Conservation (phyloP, 2,113 vertebrate species). For the Oryzias celebensis region DNA sequence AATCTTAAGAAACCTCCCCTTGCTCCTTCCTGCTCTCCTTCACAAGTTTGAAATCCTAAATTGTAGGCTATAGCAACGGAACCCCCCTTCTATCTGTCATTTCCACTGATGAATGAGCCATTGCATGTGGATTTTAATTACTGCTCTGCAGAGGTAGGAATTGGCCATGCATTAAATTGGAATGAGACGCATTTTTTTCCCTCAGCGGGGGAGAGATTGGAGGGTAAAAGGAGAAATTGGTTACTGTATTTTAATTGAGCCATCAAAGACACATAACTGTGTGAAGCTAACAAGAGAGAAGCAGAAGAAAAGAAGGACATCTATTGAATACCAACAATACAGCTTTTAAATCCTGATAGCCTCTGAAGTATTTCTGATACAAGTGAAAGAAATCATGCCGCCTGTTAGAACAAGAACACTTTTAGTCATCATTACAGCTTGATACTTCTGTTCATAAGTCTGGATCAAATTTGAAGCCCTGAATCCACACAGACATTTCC, state of each 20-base stretch:
- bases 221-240: conserved; percentile 58
- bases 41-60: conserved; percentile 46
- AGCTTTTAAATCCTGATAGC: neutral
- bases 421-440: too few species aligned
- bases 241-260: conserved; percentile 75
- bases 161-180: conserved; percentile 81
- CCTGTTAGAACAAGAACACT: too few species aligned
- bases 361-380: too few species aligned
- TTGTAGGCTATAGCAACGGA: conserved; percentile 51
- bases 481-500: neutral
- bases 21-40: conserved; percentile 6
- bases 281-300: conserved; percentile 2
- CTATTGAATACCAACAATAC: neutral
- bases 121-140: conserved; percentile 80
- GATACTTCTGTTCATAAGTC: too few species aligned
- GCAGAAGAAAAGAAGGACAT: neutral
- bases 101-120: conserved; percentile 70
- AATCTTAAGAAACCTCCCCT: conserved; percentile 25
- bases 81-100: conserved; percentile 57
- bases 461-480: too few species aligned
- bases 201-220: conserved; percentile 65
- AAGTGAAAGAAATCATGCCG: too few species aligned
- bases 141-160: conserved; percentile 71
- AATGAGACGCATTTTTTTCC: conserved; percentile 75
- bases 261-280: conserved; percentile 52